Evolutionary conservation across 2,797 vertebrate genomes (phyloP), one percentile per base, ranked within the genome.

Genomic region (Cossypha polioptera): DNA sequence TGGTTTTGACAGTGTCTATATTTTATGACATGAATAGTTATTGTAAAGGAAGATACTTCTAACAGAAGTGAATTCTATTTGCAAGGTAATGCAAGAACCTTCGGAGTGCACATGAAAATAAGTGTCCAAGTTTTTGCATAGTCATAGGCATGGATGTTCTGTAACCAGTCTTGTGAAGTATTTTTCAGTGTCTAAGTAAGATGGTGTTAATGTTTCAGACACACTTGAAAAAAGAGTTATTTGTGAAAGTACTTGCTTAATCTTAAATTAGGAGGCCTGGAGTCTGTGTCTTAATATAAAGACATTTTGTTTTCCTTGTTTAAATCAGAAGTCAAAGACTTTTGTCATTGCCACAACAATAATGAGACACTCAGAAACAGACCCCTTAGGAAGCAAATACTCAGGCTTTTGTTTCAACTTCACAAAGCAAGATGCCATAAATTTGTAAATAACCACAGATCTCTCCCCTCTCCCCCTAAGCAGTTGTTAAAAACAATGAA

Each of bases 271-370:
- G 54, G 54, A 68, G 18, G 38, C 29, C 50, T 88, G 57, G 59
- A 80, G 50, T 50, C 17, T 35, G 2, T 71, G n/a, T 55, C 40
- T 67, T 80, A 36, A 50, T 79, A 83, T 55, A 57, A 93, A 91
- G 82, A 40, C 53, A 36, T 84, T 93, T 92, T 94, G 82, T 91
- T 94, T 92, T 82, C 59, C 43, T 48, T 74, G 40, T 79, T 85
- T 91, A 77, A 95, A 74, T 61, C 40, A 61, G n/a, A 92, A 95
- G 29, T 77, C 87, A 88, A 91, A 96, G 87, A 77, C 58, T 90
- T 80, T 76, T 91, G 78, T 94, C 28, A 47, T 50, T 88, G 31
- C 45, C 45, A 35, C 50, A 83, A 74, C 57, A 92, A 53, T 89
- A 79, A 87, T 29, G 73, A 94, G 65, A 67, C 74, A 54, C 35